Base-by-base conservation (phyloP, 1,140 invertebrate genomes). In the Oppia nitens region DNA sequence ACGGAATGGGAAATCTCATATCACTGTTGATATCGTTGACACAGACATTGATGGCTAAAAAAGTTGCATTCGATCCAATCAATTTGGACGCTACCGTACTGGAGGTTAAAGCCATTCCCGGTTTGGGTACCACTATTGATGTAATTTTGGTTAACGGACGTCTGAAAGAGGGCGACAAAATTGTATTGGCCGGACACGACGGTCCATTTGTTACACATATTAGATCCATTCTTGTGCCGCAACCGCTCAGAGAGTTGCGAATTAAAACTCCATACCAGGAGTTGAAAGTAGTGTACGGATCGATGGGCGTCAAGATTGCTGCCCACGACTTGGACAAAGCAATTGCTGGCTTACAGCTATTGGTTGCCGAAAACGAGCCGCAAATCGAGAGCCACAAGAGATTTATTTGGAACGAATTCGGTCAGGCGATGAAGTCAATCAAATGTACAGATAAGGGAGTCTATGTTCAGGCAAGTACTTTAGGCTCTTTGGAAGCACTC, bases 161-260 rank as follows among this genome's bases (percentile, higher is more conserved):
- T 20, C 73, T 99, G 26, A 77, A 77, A 48, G 92, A 96, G 73
- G 90, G 92, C 24, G 91, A 98, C 65, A 92, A 87, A 0, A 84
- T 97, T 70, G 80, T 99, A 26, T 72, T 98, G 32, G 93, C 95
- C 11, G 96, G 95, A 29, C 95, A 91, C 3, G 95, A 99, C 68
- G 96, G 95, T 20, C 91, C 96, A 2, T 93, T 99, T 54, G 87
- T 93, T 2, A 98, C 96, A 1, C 89, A 95, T 75, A 94, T 99
- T 62, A 78, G 94, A 51, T 96, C 93, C 3, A 76, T 99, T 1
- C 77, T 99, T 2, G 96, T 98, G 85, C 95, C 95, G 2, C 88
- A 96, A 70, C 93, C 95, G 0, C 81, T 98, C 76, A 93, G 89
- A 72, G 95, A 99, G 72, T 75, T 98, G n/a, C 76, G 94, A 65